Base-by-base conservation (phyloP, 2,113 vertebrate genomes). In the Scomber colias region DNA sequence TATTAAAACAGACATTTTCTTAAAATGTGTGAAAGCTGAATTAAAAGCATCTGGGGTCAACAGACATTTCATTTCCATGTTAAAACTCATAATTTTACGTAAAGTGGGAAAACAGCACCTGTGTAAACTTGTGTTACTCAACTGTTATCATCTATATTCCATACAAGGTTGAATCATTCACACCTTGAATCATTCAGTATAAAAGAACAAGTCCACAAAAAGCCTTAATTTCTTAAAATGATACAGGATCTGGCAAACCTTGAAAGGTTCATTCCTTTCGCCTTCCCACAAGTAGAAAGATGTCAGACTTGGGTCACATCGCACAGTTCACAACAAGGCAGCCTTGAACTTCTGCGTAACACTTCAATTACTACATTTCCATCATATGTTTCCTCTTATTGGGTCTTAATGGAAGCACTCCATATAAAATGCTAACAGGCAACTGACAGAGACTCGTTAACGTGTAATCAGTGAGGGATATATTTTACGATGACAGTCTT, bases 351-450 rank as follows among this genome's bases (percentile, higher is more conserved):
- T 31, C 65, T 71, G 55, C 1, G 0, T 57, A 77, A 55, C 19
- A 48, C 19, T 45, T 76, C 53, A 71, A 70, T 82, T 51, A 71
- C 59, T 53, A 51, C 21, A 70, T 73, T 65, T 44, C 54, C 72
- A 70, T 85, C 56, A 72, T 50, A 40, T 51, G 49, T 48, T 46
- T 45, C 57, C 69, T 51, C 0, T 80, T 69, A 65, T 77, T 71
- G 14, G 55, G 66, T 70, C 51, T 70, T 84, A 64, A 90, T 87
- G 51, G 51, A 70, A 79, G 31, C 27, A n/a, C 14, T 68, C 31
- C 53, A 63, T 81, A 76, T 53, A 82, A 87, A 84, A 84, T 4
- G n/a, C n/a, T 44, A 57, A 80, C 61, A 44, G 56, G 79, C 51
- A 82, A 55, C 31, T 73, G 83, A 46, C 67, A 73, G 59, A 63